A percentile compares a stretch with the other conserved stretches of the same genome.
Evolutionary conservation across 1,140 invertebrate species (phyloP).

Genomic region (Tetramorium alpestre): DNA sequence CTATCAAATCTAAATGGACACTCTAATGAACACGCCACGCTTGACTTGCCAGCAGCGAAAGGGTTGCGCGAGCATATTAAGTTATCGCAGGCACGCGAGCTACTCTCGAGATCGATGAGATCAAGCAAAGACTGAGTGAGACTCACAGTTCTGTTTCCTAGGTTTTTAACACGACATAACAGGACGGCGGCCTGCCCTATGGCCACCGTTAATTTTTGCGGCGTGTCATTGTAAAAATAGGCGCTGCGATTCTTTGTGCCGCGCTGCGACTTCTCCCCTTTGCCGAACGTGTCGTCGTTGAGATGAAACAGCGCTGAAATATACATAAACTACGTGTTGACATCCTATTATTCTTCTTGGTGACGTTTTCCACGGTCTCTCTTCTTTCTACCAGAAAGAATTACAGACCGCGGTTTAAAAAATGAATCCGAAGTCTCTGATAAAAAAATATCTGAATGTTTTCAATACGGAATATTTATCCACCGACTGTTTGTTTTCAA

Average conservation of each 20-base stretch:
- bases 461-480: neutral
- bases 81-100: constrained; percentile 19
- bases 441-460: neutral
- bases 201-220: constrained; percentile 92
- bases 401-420: neutral
- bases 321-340: constrained; percentile 4
- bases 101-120: constrained; percentile 22
- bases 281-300: constrained; percentile 52
- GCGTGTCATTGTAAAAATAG: constrained; percentile 92
- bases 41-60: constrained; percentile 39
- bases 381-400: neutral
- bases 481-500: neutral
- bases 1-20: constrained; percentile 4
- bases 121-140: constrained; percentile 4
- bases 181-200: constrained; percentile 93
- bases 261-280: constrained; percentile 89
- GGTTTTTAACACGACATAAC: constrained; percentile 93
- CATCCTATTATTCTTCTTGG: neutral
- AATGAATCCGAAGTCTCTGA: neutral
- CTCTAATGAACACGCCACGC: constrained; percentile 24
- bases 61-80: constrained; percentile 42
- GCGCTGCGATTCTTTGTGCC: constrained; percentile 88
- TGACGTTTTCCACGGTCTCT: neutral
- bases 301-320: constrained; percentile 60
- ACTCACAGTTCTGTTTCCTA: constrained; percentile 95